Evolutionary conservation across 2,888 invertebrate species (phyloP), one percentile per base, ranked within the genome.

Genomic region (Chrysolina americana): DNA sequence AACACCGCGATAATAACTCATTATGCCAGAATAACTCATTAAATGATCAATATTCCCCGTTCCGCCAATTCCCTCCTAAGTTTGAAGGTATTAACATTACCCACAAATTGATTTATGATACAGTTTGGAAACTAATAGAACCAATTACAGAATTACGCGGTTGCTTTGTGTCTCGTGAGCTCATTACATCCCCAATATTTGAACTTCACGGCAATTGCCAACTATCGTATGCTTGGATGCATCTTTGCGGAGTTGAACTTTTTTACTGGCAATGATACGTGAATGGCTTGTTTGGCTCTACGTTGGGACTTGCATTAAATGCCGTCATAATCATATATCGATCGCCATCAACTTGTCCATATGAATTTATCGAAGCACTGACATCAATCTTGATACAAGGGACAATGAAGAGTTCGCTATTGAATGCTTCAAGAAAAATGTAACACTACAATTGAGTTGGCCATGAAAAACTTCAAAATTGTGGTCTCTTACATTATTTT

Each of bases 121-220:
- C 70, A 70, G 70, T 74, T 74, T 68, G 70, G 74, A 70, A 74
- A 74, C 74, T 70, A 64, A 70, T 53, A 66, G 70, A 66, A 74
- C 66, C 70, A 70, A 74, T 74, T 74, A 74, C 44, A 50, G 62
- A 74, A 74, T 74, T 66, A 70, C 62, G 74, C 70, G 74, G 69
- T 74, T 48, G 66, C 68, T 74, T 70, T 74, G 66, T 70, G 59
- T 70, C 70, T 47, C 50, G 41, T 47, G 48, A 70, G 74, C 70
- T 63, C 50, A 68, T 72, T 72, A 62, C 68, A 68, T 72, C 68
- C 13, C 59, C 41, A 68, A 63, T 41, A 47, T 68, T 68, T 66
- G n/a, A 68, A 44, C 66, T 63, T 72, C 50, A 50, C 36, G 28
- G 68, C n/a, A 23, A 59, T 28, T 59, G 15, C 15, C 28, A 15